Conservation (phyloP, 2,888 invertebrate genomes). For the Microplitis manilae region DNA sequence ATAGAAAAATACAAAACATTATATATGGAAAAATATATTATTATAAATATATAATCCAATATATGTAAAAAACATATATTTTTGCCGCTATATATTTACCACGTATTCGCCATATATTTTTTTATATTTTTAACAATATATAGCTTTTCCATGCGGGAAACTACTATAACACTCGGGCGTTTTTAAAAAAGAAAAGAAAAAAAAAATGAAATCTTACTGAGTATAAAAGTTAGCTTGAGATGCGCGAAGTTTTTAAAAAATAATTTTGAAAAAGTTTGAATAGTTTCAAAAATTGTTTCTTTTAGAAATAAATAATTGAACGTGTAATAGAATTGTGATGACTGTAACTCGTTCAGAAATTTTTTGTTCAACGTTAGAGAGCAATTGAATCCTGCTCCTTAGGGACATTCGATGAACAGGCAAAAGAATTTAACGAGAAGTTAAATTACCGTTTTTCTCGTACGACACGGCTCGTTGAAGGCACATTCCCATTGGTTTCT, state of each 20-base stretch:
- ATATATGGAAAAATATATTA: no score
- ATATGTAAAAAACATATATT: no score
- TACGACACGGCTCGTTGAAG: conserved; percentile 49
- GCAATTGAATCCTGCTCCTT: not conserved
- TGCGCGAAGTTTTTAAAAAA: not conserved
- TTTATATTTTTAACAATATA: no score
- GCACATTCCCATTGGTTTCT: conserved; percentile 38
- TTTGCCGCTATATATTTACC: no score
- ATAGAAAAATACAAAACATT: no score
- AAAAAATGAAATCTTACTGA: not conserved
- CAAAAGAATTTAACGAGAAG: conserved; percentile 44
- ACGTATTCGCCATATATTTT: no score
- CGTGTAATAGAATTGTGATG: not conserved
- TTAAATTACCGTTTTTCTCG: conserved; percentile 39
- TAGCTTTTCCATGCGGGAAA: no score
- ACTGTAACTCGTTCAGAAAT: not conserved
- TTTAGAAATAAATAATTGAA: not conserved
- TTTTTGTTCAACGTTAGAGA: not conserved
- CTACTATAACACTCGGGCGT: no score
- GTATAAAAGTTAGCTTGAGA: not conserved
- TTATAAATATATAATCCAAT: no score
- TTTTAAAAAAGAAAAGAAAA: no score
- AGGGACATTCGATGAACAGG: not conserved
- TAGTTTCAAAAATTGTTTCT: not conserved
- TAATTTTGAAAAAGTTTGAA: not conserved